Evolutionary conservation across 2,113 vertebrate species (phyloP), one percentile per base, ranked within the genome.

Genomic region (Halcyon malimbica): DNA sequence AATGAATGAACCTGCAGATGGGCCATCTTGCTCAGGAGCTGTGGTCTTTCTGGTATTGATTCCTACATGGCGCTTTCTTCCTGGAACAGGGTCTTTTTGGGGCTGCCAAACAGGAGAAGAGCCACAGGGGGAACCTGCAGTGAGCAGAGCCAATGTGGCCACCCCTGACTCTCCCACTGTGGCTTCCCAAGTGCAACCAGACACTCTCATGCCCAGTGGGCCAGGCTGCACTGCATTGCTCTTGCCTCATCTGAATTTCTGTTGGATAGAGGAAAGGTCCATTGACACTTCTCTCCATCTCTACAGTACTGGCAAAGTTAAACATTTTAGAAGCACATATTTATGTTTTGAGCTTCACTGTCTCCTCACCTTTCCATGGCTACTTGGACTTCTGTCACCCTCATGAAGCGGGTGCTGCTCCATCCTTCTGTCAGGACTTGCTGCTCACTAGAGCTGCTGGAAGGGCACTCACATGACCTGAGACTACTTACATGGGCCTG

Each of bases 1-100:
- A 70, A 73, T 2, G 2, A 81, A 41, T 31, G 16, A 20, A 8
- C 29, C 26, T 62, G 44, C 41, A 67, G 33, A 44, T 1, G 2
- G 7, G 9, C 11, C 54, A 13, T 11, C 31, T 68, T 56, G 20
- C 33, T 79, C 37, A 83, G 70, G 21, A 70, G 16, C 53, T 81
- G 16, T 3, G 0, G 15, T 44, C 31, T 11, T 85, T n/a, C 70
- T 71, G 35, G 37, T 7, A 64, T 70, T 1, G 0, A 41, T 48
- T 83, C 6, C 29, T 78, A 35, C 23, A n/a, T n/a, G 23, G 28
- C 10, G 28, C 37, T 59, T 93, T 68, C 21, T 63, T 67, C 53
- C 39, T 42, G 39, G 33, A 56, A 23, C 25, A 33, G 28, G 4
- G n/a, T 41, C 50, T 39, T 69, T 57, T 11, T 6, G 39, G 28